Evolutionary conservation across 2,888 invertebrate genomes (phyloP).

Genomic region (Caenorhabditis sp.): DNA sequence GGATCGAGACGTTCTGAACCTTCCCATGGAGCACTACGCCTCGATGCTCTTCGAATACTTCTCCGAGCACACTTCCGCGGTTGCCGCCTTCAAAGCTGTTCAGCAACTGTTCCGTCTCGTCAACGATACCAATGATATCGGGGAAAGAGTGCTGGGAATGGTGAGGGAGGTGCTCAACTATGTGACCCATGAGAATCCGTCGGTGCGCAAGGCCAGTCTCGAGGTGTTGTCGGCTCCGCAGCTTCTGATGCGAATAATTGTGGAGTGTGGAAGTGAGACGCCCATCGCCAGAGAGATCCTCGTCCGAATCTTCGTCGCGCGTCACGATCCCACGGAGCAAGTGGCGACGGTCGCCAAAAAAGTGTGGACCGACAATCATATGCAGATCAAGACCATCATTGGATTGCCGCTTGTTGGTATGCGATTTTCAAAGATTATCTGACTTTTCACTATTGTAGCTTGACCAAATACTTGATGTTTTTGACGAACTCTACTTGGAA

Average conservation of each 20-base stretch:
- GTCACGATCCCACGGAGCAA: slow-evolving; percentile 55
- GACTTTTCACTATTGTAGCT: too few relatives aligned
- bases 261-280: slow-evolving; percentile 53
- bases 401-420: slow-evolving; percentile 56
- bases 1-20: slow-evolving; percentile 61
- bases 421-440: background rate
- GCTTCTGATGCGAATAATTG: slow-evolving; percentile 60
- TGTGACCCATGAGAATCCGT: slow-evolving; percentile 54
- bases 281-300: slow-evolving; percentile 48
- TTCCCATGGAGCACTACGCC: slow-evolving; percentile 66
- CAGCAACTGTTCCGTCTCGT: slow-evolving; percentile 56
- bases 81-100: slow-evolving; percentile 49
- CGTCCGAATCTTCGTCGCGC: slow-evolving; percentile 57
- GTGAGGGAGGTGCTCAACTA: slow-evolving; percentile 56
- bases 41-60: slow-evolving; percentile 61
- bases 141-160: slow-evolving; percentile 59
- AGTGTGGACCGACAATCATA: slow-evolving; percentile 58
- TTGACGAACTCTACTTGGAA: too few relatives aligned
- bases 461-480: too few relatives aligned
- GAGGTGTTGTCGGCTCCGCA: slow-evolving; percentile 63
- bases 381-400: slow-evolving; percentile 41
- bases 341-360: slow-evolving; percentile 48
- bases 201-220: slow-evolving; percentile 55
- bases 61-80: slow-evolving; percentile 22
- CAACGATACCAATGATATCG: slow-evolving; percentile 65